Evolutionary conservation across 2,888 invertebrate species (phyloP), one percentile per base, ranked within the genome.

Genomic region (Petrolisthes manimaculis): DNA sequence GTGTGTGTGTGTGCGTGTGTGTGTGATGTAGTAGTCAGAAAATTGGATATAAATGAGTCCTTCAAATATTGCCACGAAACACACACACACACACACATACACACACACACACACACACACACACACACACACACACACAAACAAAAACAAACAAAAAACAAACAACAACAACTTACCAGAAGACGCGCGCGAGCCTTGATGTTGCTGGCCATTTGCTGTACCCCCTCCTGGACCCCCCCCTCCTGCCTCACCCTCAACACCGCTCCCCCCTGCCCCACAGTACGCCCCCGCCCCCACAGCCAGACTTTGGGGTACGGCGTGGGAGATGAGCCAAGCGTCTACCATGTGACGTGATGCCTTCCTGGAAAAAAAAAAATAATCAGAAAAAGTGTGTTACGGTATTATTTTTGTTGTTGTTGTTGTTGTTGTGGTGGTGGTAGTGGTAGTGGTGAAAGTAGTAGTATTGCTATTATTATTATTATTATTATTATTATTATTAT

Each of bases 241-340:
- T 9, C 79, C 71, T 77, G 86, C 55, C 21, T 78, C 56, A 80
- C 86, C 8, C 69, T 56, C 5, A 37, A n/a, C 8, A 54, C 71
- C 74, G 51, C 75, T 51, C 12, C 71, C 81, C 5, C 53, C 56
- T 5, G 61, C 67, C 8, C 83, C 79, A n/a, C 80, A 71, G 55
- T 69, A 24, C 24, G 74, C 80, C 55, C 84, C 75, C 9, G 82
- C 61, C n/a, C 88, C 83, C n/a, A 77, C 83, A 5, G 85, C 89
- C 3, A 83, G 69, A 86, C 89, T 89, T 84, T 90, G 92, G 86
- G 92, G 92, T n/a, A 91, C 91, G 56, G 92, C 92, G 75, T 97
- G 97, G 9, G 97, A 96, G 91, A 97, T 96, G 92, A 98, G 94
- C 98, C 98, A 98, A 92, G 96, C 95, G 93, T 98, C 98, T 92